Conservation (phyloP, 2,888 invertebrate genomes). For the Chironomus tentans region DNA sequence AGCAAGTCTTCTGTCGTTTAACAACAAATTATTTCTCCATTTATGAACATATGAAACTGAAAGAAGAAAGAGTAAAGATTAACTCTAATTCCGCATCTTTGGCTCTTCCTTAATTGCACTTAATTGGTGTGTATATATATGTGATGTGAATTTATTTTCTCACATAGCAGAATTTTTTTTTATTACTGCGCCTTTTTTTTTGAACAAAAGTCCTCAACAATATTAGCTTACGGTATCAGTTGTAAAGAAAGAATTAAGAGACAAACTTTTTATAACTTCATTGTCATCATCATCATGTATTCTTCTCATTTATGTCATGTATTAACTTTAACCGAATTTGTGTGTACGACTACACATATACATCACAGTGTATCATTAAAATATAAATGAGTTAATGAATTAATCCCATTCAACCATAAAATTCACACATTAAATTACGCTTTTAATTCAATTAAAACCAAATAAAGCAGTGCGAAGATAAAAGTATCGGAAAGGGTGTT, state of each 20-base stretch:
- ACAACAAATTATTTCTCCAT: too few species aligned
- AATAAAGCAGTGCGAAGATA: background rate
- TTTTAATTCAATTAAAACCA: constrained; percentile 11
- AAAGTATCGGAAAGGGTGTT: too few species aligned
- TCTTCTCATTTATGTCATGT: background rate
- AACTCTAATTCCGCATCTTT: background rate
- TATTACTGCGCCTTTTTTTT: background rate
- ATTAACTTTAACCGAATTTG: background rate
- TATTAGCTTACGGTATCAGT: background rate
- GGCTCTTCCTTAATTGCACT: constrained; percentile 12
- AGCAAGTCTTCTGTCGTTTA: too few species aligned
- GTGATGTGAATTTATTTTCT: background rate
- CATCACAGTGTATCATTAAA: background rate
- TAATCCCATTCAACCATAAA: background rate
- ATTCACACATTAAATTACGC: constrained; percentile 17
- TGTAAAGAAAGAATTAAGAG: background rate
- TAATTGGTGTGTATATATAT: background rate
- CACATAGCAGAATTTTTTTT: background rate
- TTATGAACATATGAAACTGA: too few species aligned
- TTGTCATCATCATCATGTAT: background rate
- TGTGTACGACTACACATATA: background rate
- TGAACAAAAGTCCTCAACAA: background rate
- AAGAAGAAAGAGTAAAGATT: too few species aligned
- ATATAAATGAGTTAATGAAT: background rate
- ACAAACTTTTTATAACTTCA: background rate